Evolutionary conservation across 2,888 invertebrate genomes (phyloP), one percentile per base, ranked within the genome.

Genomic region (Alitta virens): DNA sequence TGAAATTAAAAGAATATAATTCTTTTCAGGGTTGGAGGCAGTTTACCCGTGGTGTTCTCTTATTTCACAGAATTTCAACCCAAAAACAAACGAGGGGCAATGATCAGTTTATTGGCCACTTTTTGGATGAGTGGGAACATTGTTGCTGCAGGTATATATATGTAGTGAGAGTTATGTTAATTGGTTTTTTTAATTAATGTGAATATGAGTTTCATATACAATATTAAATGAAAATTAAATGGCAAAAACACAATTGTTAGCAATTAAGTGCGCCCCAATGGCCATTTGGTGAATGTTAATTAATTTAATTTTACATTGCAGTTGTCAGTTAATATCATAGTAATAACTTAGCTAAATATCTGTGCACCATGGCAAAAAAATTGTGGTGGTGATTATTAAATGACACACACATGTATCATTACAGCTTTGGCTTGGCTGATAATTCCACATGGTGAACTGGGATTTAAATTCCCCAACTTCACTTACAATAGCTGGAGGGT

Each of bases 61-160:
- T 94, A 94, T 84, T 94, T 92, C 83, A 92, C 92, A 65, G 94
- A 94, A 84, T 94, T 94, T 83, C 94, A 94, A 83, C 93, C 94
- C 62, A 92, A 91, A 83, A 86, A 89, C 72, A 91, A 91, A 79
- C 87, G 94, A 72, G 94, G 94, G 57, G 90, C 91, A 59, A 94
- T 94, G 93, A 85, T 94, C 73, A 92, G 92, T 74, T 91, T 92
- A 80, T 91, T 94, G 90, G 94, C 94, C 63, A 93, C 93, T 58
- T 94, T 94, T 83, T 94, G 94, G 94, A 94, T 94, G 63, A 87
- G 93, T 73, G 94, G 94, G 71, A 94, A 94, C 82, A 86, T 94
- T 71, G 90, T 94, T 78, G 94, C 94, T 62, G 94, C 94, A 72
- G 92, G 94, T 80, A 60, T 18, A 66, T 49, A 12, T 33, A 7